Conservation (phyloP, 2,888 invertebrate genomes). For the Tachystola acroxantha region DNA sequence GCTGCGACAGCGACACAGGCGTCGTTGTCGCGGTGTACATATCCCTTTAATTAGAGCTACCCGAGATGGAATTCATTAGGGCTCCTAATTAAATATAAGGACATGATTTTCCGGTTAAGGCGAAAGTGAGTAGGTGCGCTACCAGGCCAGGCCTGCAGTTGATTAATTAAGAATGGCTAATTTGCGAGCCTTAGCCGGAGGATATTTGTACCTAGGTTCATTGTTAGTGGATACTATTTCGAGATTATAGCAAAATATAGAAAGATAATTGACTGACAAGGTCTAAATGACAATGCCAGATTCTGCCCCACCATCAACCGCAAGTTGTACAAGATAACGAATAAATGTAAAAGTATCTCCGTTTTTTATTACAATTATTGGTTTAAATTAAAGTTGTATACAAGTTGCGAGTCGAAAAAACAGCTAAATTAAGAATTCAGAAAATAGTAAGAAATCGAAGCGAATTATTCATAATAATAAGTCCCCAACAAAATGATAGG, state of each 20-base stretch:
- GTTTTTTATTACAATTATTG: no score
- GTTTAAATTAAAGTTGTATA: no score
- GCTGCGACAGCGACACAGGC: constrained; percentile 7
- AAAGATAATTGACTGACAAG: constrained; percentile 1
- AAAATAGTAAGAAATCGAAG: no score
- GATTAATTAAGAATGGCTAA: constrained; percentile 42
- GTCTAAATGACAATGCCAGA: no score
- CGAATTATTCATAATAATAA: no score
- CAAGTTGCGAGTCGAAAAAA: no score
- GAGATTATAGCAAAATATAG: not conserved
- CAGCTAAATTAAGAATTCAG: no score
- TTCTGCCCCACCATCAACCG: no score
- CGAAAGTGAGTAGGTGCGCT: constrained; percentile 51
- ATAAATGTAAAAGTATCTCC: no score
- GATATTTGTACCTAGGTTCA: not conserved
- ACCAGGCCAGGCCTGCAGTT: constrained; percentile 15
- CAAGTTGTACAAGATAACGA: no score
- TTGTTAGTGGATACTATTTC: not conserved
- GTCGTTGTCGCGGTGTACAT: constrained; percentile 10
- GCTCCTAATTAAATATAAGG: constrained; percentile 59
- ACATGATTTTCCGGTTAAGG: constrained; percentile 58
- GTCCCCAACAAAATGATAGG: no score
- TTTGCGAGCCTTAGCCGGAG: constrained; percentile 3
- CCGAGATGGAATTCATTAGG: constrained; percentile 64
- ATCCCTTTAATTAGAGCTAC: constrained; percentile 50